Conservation (phyloP, 2,888 invertebrate genomes). For the Dryadula phaetusa region DNA sequence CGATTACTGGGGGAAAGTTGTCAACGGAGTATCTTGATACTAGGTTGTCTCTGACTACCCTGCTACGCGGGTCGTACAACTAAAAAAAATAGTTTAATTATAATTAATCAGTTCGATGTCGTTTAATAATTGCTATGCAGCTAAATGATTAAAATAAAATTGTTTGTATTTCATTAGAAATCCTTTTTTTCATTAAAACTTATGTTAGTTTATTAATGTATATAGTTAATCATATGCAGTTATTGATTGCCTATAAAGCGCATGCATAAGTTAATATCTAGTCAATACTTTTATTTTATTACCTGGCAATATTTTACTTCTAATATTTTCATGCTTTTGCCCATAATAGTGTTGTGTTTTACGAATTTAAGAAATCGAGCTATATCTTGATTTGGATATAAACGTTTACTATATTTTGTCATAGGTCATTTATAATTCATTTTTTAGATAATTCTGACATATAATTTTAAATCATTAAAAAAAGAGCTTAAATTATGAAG, state of each 20-base stretch:
- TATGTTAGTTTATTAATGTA: no score
- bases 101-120: no score
- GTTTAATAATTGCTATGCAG: no score
- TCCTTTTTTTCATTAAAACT: not conserved
- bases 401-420: not conserved
- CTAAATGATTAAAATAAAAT: no score
- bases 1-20: no score
- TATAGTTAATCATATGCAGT: not conserved
- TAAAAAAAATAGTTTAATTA: no score
- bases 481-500: no score
- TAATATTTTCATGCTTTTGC: not conserved
- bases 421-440: not conserved
- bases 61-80: no score
- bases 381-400: not conserved
- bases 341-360: not conserved
- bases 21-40: no score
- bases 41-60: no score
- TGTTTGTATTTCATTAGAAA: not conserved
- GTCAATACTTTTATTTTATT: conserved; percentile 9
- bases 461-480: no score
- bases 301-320: conserved; percentile 1
- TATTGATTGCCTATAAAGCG: conserved; percentile 9
- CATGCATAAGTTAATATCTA: not conserved
- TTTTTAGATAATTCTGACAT: no score
- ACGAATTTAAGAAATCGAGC: not conserved